phyloP scores from a whole-genome alignment of 2,888 invertebrate genomes.

The Caenorhabditis parvicauda region DNA sequence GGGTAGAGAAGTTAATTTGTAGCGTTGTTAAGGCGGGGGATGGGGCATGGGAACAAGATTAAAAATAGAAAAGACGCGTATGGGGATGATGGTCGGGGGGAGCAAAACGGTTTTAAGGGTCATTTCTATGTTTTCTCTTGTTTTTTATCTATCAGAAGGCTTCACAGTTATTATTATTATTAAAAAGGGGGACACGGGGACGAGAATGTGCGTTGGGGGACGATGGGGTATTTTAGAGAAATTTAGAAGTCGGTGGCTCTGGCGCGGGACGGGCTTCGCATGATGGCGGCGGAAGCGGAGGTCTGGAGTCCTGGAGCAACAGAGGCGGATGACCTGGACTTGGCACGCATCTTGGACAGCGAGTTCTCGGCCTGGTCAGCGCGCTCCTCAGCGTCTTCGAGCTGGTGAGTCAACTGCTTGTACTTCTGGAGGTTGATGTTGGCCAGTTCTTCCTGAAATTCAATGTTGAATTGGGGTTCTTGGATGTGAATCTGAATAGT shows the following conservation, averaged over 20 bases:
- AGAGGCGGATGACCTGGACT: conserved; percentile 49
- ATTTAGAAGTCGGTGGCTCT: conserved; percentile 44
- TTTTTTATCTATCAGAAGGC: no score
- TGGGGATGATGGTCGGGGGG: no score
- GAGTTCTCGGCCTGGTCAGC: conserved; percentile 66
- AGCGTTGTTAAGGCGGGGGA: no score
- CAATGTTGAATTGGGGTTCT: background rate
- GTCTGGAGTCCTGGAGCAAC: conserved; percentile 51
- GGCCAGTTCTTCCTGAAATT: conserved; percentile 65
- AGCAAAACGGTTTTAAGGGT: no score
- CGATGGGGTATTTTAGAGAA: background rate
- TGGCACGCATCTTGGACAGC: conserved; percentile 64
- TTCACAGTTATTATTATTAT: no score
- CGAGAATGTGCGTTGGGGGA: background rate
- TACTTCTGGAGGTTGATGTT: conserved; percentile 67
- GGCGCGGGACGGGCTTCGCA: conserved; percentile 54
- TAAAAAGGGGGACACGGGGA: background rate
- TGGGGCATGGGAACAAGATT: no score
- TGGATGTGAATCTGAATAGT: background rate
- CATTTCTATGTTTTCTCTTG: no score
- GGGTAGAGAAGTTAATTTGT: no score
- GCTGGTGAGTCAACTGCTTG: conserved; percentile 67
- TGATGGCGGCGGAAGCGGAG: conserved; percentile 55
- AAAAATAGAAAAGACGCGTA: no score
- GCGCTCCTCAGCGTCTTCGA: conserved; percentile 67